Evolutionary conservation across 2,113 vertebrate species (phyloP).

Genomic region (Nannospalax galili): DNA sequence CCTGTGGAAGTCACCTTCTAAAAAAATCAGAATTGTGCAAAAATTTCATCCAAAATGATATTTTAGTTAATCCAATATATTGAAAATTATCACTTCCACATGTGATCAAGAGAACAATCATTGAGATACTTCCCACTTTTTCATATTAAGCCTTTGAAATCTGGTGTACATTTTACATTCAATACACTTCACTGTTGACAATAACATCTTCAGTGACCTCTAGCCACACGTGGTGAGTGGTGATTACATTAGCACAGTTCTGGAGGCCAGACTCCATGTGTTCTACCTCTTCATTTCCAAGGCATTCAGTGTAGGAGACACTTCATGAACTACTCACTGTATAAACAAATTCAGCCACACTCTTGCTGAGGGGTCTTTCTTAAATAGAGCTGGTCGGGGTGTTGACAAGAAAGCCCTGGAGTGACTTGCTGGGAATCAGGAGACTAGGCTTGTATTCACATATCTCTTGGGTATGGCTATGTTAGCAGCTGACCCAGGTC

Average conservation of each 20-base stretch:
- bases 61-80: not conserved
- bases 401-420: not conserved
- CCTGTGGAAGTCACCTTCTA: too few relatives aligned
- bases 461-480: not conserved
- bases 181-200: accelerated
- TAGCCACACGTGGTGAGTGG: accelerated
- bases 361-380: not conserved
- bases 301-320: accelerated
- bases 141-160: not conserved
- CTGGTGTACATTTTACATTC: too few relatives aligned
- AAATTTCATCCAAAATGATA: not conserved
- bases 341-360: not conserved
- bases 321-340: not conserved
- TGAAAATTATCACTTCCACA: not conserved
- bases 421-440: accelerated
- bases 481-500: not conserved
- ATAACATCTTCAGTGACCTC: too few relatives aligned
- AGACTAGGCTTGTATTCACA: accelerated
- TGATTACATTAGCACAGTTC: accelerated
- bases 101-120: not conserved
- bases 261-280: too few relatives aligned
- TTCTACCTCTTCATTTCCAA: too few relatives aligned
- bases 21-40: not conserved
- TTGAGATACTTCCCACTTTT: not conserved
- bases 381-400: not conserved